Conservation (phyloP, 2,113 vertebrate species). For the Aphelocoma coerulescens region DNA sequence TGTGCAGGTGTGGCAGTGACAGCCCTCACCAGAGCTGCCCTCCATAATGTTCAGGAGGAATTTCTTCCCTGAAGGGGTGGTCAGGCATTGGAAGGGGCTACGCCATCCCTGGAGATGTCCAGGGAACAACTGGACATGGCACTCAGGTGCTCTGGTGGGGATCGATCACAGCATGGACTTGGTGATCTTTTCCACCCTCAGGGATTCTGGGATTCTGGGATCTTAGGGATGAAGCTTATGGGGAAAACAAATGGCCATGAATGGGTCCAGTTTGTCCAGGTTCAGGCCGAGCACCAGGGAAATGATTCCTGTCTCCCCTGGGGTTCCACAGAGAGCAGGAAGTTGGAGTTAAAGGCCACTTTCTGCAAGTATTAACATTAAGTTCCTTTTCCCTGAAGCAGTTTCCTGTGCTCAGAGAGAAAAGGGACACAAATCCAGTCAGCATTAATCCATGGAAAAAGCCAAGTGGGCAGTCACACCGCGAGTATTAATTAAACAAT, state of each 20-base stretch:
- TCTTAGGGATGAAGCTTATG: neutral
- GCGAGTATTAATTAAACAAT: neutral
- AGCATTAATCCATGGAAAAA: neutral
- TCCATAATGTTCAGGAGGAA: fast-evolving
- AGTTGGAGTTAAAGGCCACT: neutral
- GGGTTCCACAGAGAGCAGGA: neutral
- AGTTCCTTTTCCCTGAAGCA: neutral
- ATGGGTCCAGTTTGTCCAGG: neutral
- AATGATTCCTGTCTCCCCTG: neutral
- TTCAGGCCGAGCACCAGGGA: neutral
- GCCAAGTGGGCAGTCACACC: neutral
- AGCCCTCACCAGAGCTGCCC: neutral
- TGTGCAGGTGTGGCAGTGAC: neutral
- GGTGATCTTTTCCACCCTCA: neutral
- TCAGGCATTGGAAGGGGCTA: neutral
- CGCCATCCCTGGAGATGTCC: neutral
- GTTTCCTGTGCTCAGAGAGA: neutral
- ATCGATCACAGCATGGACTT: neutral
- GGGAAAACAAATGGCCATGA: fast-evolving
- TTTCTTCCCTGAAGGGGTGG: neutral
- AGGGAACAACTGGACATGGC: neutral
- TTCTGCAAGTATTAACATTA: conserved; percentile 13
- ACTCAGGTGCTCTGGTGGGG: too few species aligned
- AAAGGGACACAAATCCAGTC: neutral
- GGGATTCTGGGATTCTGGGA: neutral